Conservation (phyloP, 2,797 vertebrate genomes). For the Oryzias dopingdopingensis region DNA sequence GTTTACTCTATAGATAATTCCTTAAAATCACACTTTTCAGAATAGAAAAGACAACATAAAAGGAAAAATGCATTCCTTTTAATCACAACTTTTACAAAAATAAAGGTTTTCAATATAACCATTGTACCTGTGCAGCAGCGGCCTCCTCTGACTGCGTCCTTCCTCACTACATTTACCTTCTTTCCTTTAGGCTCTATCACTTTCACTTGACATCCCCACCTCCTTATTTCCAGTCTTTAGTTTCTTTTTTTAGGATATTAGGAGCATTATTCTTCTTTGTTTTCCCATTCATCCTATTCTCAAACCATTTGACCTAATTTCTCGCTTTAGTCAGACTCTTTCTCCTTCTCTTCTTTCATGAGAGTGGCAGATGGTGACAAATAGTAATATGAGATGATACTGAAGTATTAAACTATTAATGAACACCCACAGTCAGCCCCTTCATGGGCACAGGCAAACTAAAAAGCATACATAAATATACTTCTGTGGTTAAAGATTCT, state of each 20-base stretch:
- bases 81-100: conserved; percentile 1
- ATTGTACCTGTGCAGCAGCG: not conserved
- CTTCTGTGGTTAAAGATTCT: too few species aligned
- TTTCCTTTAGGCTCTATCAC: not conserved
- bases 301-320: too few species aligned
- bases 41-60: not conserved
- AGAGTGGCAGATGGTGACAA: conserved; percentile 61
- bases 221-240: conserved; percentile 10
- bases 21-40: conserved; percentile 10
- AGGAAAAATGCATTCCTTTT: not conserved
- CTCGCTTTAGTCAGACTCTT: not conserved
- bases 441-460: conserved; percentile 4
- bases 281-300: not conserved
- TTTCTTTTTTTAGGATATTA: conserved; percentile 11
- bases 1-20: not conserved
- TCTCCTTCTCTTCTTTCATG: conserved; percentile 20
- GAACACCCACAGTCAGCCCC: conserved; percentile 46
- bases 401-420: conserved; percentile 80
- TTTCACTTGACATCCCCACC: conserved; percentile 7
- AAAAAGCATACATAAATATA: not conserved
- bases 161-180: not conserved
- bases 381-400: conserved; percentile 72
- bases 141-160: conserved; percentile 2
- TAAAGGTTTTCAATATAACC: not conserved
- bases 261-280: conserved; percentile 1